phyloP scores from a whole-genome alignment of 2,888 invertebrate species.

The Gortyna flavago region DNA sequence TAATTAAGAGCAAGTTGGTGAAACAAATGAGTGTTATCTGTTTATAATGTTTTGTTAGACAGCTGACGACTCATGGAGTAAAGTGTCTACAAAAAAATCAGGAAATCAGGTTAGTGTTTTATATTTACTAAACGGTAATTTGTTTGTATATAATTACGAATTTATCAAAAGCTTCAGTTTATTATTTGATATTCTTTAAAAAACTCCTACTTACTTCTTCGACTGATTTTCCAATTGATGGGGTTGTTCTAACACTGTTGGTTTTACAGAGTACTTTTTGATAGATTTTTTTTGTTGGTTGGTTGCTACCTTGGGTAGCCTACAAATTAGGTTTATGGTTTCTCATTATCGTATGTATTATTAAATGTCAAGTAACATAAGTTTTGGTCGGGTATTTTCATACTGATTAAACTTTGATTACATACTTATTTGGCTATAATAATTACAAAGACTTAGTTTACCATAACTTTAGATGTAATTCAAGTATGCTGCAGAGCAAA shows the following conservation, averaged over 20 bases:
- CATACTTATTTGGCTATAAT: neutral
- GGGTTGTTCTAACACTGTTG: neutral
- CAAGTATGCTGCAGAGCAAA: neutral
- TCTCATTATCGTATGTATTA: slow-evolving; percentile 31
- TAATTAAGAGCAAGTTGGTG: slow-evolving; percentile 4
- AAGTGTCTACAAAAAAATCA: slow-evolving; percentile 63
- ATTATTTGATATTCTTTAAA: neutral
- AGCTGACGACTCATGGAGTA: slow-evolving; percentile 63
- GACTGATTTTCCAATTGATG: neutral
- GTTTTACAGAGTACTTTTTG: too few relatives aligned
- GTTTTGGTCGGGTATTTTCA: neutral
- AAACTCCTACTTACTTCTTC: neutral
- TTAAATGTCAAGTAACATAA: slow-evolving; percentile 14
- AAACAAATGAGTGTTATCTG: slow-evolving; percentile 44
- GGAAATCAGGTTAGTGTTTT: slow-evolving; percentile 75
- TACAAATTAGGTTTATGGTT: slow-evolving; percentile 12
- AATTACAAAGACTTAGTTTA: neutral
- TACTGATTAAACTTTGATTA: neutral
- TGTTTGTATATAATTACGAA: neutral
- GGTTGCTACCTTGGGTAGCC: slow-evolving; percentile 21
- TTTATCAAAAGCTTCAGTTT: slow-evolving; percentile 9
- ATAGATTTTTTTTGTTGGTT: too few relatives aligned
- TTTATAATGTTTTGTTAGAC: slow-evolving; percentile 47
- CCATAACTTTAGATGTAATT: neutral
- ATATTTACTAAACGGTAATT: slow-evolving; percentile 40